These are phyloP conservation scores for Dolichotis patagonum DNA, from an alignment of 2,113 vertebrate genomes.

Conservation along the genomic window DNA sequence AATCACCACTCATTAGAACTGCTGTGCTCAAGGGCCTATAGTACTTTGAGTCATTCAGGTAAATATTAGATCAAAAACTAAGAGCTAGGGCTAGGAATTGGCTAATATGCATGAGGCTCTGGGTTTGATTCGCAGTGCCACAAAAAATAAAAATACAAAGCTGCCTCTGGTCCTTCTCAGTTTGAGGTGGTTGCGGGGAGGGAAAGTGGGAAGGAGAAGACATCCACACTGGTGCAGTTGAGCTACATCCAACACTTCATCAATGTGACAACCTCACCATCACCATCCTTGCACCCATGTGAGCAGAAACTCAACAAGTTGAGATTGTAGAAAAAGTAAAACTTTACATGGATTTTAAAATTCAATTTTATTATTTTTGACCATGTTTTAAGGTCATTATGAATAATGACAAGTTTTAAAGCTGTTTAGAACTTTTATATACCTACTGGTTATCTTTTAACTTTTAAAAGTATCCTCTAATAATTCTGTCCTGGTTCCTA, in stretches of 20 bases:
- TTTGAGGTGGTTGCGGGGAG: not conserved
- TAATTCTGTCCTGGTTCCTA: slow-evolving; percentile 9
- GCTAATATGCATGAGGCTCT: not conserved
- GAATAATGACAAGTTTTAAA: slow-evolving; percentile 44
- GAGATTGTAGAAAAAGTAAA: too few species aligned
- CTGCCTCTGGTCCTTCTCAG: not conserved
- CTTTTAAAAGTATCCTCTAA: slow-evolving; percentile 36
- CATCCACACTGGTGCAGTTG: not conserved
- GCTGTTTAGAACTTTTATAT: not conserved
- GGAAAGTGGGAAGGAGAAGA: fast-evolving
- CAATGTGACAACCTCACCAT: not conserved
- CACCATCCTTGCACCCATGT: not conserved
- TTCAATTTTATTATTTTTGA: slow-evolving; percentile 9
- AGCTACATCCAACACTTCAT: not conserved
- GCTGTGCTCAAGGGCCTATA: not conserved
- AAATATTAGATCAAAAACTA: not conserved
- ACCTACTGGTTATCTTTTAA: slow-evolving; percentile 27
- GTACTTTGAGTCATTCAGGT: not conserved
- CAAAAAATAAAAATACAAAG: not conserved
- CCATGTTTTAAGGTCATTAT: slow-evolving; percentile 33
- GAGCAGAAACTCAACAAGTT: slow-evolving; percentile 54
- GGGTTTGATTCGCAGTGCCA: not conserved
- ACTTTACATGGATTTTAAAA: slow-evolving; percentile 15
- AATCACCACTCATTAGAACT: not conserved
- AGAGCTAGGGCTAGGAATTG: not conserved